Evolutionary conservation across 2,888 invertebrate species (phyloP), one percentile per base, ranked within the genome.

Genomic region (Caenorhabditis sp.): DNA sequence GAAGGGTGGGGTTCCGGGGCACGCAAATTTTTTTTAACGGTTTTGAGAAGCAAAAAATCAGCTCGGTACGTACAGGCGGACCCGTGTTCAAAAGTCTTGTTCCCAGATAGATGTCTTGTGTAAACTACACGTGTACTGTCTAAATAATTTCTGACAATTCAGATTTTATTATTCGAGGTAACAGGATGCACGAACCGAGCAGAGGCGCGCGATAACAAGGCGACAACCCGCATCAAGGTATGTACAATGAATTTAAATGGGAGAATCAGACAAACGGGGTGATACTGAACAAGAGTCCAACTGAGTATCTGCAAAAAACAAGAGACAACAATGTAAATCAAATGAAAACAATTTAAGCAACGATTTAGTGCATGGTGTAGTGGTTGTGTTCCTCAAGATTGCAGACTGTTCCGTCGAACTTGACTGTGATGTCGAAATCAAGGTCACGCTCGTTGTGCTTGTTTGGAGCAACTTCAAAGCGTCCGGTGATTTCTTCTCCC

Each of bases 391-490:
- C 90, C 20, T 88, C 83, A 78, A 90, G 87, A 24, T 89, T 87
- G 45, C 90, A 90, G 61, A 90, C 87, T 79, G 91, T 91, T 50
- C 92, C 92, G 37, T 95, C 94, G 91, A 98, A 68, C 0, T 68
- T 55, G 35, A 81, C 65, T 20, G 71, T 70, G 77, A 99, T 93
- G 83, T 93, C 93, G 90, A 99, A 98, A 91, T 99, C 99, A 80
- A 99, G 92, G 90, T 99, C 99, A 55, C 99, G 93, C 91, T 91
- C 95, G 91, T 99, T 99, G 75, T 95, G 93, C 73, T 94, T 94
- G 91, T 99, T 99, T 46, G 97, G 98, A 85, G 94, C 94, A 94
- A 98, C 95, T 58, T 93, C 93, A 90, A 99, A 96, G 7, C 93
- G 93, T 26, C 99, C 99, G 58, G 92, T 72, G 15, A 84, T 84